phyloP scores from a whole-genome alignment of 2,888 invertebrate genomes.

The Perithous albicinctus region DNA sequence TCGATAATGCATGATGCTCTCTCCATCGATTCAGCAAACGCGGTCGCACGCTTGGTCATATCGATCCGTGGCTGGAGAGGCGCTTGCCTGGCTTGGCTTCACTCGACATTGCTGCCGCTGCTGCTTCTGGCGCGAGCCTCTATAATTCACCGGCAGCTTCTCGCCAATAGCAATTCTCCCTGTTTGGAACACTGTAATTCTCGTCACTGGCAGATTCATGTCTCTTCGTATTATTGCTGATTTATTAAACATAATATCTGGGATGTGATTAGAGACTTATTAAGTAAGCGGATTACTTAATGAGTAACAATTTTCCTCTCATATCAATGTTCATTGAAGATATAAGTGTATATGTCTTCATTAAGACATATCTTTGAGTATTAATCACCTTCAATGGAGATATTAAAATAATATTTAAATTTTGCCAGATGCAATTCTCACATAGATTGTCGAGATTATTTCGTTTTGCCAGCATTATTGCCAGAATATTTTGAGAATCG shows the following conservation, averaged over 20 bases:
- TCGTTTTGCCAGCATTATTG: no score
- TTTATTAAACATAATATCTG: constrained; percentile 6
- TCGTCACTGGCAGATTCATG: constrained; percentile 25
- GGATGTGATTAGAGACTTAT: not conserved
- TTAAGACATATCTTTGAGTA: no score
- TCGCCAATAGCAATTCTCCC: constrained; percentile 34
- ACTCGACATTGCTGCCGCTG: constrained; percentile 12
- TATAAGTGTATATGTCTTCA: not conserved
- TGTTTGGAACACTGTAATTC: constrained; percentile 44
- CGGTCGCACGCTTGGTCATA: constrained; percentile 54
- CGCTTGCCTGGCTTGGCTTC: constrained; percentile 33
- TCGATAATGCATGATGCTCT: constrained; percentile 64
- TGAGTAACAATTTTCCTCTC: not conserved
- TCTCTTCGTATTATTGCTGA: not conserved
- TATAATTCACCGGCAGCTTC: constrained; percentile 61
- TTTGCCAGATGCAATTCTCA: no score
- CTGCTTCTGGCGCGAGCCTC: constrained; percentile 48
- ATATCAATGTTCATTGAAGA: not conserved
- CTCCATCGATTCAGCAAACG: constrained; percentile 61
- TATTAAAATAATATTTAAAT: no score
- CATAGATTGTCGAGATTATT: no score
- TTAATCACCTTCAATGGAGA: not conserved
- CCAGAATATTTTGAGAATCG: no score
- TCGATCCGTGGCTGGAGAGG: constrained; percentile 53
- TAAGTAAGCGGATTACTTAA: not conserved